Conservation (phyloP, 2,113 vertebrate genomes). For the Salminus brasiliensis region DNA sequence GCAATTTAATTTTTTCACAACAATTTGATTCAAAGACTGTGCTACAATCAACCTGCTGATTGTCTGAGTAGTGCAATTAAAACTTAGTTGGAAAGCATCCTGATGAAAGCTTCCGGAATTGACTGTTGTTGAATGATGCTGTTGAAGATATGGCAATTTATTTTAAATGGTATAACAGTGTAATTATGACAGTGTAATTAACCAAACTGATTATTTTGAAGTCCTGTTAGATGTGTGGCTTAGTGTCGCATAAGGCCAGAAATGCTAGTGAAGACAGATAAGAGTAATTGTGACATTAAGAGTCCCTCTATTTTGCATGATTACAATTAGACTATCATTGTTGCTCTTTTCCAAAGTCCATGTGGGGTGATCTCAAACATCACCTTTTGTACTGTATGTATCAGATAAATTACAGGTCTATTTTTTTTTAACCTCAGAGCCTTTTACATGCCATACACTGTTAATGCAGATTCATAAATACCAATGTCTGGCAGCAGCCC, state of each 20-base stretch:
- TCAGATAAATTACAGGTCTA: background rate
- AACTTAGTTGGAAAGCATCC: conserved; percentile 7
- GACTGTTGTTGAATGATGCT: background rate
- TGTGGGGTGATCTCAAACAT: background rate
- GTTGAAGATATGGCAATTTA: background rate
- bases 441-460: background rate
- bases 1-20: too few species aligned
- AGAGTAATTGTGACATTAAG: background rate
- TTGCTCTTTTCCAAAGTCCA: background rate
- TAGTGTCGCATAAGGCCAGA: background rate
- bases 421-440: background rate
- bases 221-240: background rate
- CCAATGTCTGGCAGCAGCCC: background rate
- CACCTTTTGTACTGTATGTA: background rate
- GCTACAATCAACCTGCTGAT: conserved; percentile 14
- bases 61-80: conserved; percentile 10
- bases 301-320: background rate
- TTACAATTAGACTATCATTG: conserved; percentile 13
- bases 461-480: background rate
- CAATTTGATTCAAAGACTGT: background rate
- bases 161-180: background rate
- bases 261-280: background rate
- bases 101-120: conserved; percentile 13
- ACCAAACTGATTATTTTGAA: background rate
- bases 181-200: background rate